These are phyloP conservation scores for Sclerodermus sp. DNA, from an alignment of 2,888 invertebrate species.

Conservation along the genomic window DNA sequence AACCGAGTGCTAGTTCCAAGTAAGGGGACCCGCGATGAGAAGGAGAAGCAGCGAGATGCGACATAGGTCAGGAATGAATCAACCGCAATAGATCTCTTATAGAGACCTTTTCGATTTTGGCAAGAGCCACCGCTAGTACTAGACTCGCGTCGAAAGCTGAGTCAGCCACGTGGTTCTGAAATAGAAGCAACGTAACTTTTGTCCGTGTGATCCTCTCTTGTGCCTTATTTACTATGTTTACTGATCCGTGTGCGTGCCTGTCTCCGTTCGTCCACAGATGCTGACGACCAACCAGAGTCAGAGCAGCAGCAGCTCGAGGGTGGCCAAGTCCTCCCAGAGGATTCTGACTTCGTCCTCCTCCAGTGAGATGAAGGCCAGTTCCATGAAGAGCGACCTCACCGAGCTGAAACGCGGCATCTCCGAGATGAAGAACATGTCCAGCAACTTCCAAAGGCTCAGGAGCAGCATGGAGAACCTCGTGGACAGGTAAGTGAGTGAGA, in stretches of 20 bases:
- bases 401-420: conserved; percentile 83
- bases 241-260: no score
- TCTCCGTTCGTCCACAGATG: conserved; percentile 35
- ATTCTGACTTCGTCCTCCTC: conserved; percentile 57
- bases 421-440: conserved; percentile 77
- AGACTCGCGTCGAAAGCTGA: conserved; percentile 23
- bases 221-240: no score
- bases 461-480: conserved; percentile 80
- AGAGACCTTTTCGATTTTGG: no score
- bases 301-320: conserved; percentile 64
- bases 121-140: neutral
- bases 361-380: conserved; percentile 80
- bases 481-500: conserved; percentile 64
- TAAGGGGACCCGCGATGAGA: no score
- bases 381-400: conserved; percentile 77
- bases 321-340: conserved; percentile 62
- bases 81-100: no score
- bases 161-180: conserved; percentile 40
- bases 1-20: no score
- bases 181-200: conserved; percentile 43
- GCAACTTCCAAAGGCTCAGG: conserved; percentile 63
- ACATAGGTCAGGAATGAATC: no score
- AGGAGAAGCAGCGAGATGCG: no score
- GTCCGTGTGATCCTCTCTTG: conserved; percentile 15
- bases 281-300: conserved; percentile 55